Evolutionary conservation across 2,888 invertebrate genomes (phyloP).

Genomic region (Alcis repandata): DNA sequence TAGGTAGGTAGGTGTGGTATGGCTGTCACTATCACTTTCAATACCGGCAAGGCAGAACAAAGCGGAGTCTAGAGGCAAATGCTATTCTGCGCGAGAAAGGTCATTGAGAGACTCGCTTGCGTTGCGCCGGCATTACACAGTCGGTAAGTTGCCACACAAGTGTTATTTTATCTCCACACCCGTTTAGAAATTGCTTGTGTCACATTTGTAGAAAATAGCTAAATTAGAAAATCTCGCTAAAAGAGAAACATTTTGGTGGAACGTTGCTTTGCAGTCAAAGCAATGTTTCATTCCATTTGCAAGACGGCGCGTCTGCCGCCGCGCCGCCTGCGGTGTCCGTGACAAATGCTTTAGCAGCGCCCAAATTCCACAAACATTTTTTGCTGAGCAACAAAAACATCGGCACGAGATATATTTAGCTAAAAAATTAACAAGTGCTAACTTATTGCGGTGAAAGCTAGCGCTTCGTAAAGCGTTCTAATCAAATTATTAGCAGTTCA

Average conservation of each 20-base stretch:
- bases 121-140: constrained; percentile 22
- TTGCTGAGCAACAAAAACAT: constrained; percentile 44
- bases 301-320: constrained; percentile 41
- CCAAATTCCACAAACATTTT: constrained; percentile 53
- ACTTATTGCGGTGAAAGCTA: constrained; percentile 44
- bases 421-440: constrained; percentile 45
- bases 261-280: constrained; percentile 40
- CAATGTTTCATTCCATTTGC: constrained; percentile 54
- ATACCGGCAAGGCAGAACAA: constrained; percentile 37
- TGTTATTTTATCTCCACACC: constrained; percentile 25
- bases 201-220: constrained; percentile 29
- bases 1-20: constrained; percentile 30
- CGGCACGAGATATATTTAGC: constrained; percentile 43
- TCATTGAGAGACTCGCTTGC: constrained; percentile 20
- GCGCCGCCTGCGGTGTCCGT: constrained; percentile 53
- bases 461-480: constrained; percentile 48
- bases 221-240: constrained; percentile 22
- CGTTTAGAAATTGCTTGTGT: constrained; percentile 33
- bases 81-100: constrained; percentile 30
- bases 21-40: constrained; percentile 40
- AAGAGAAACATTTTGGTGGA: constrained; percentile 24
- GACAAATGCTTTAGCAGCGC: constrained; percentile 63
- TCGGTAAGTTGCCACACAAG: constrained; percentile 30
- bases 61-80: constrained; percentile 28
- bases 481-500: constrained; percentile 47